Percentiles rank a stretch among this genome's conserved stretches.
Evolutionary conservation across 1,140 invertebrate genomes (phyloP).

Genomic region (Drosophila dunni): DNA sequence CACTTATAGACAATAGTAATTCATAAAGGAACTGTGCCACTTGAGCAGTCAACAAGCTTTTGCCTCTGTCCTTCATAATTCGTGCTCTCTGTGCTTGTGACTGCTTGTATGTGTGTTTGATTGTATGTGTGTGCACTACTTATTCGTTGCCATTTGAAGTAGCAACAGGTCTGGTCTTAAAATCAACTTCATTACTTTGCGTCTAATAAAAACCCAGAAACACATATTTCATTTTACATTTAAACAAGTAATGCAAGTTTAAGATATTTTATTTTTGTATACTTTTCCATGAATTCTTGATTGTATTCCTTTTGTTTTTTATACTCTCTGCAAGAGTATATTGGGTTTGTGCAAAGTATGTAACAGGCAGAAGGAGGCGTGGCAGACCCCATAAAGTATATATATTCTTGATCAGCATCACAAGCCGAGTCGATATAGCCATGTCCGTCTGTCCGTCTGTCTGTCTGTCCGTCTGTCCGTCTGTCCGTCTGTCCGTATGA

Average conservation of each 20-base stretch:
- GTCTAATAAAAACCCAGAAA: no score
- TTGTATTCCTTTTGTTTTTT: conserved; percentile 15
- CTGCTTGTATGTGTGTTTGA: conserved; percentile 8
- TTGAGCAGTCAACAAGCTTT: conserved; percentile 78
- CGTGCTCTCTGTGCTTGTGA: conserved; percentile 18
- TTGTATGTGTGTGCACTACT: conserved; percentile 36
- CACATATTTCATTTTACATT: neutral
- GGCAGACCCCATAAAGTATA: no score
- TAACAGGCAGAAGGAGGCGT: no score
- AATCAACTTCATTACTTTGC: neutral
- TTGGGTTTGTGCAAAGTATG: no score
- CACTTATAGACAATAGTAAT: conserved; percentile 19
- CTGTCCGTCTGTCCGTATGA: no score
- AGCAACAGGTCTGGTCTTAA: conserved; percentile 66
- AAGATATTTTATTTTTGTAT: neutral
- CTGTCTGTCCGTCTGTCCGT: no score
- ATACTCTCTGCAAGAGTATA: no score
- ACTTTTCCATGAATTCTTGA: neutral
- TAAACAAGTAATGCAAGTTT: no score
- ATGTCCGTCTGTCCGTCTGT: no score
- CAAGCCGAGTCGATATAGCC: no score
- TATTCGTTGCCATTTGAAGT: conserved; percentile 50
- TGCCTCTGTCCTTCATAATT: conserved; percentile 63
- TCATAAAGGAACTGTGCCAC: conserved; percentile 64
- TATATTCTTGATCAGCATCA: no score